Evolutionary conservation across 2,888 invertebrate genomes (phyloP).

Genomic region (Hylaea fasciaria): DNA sequence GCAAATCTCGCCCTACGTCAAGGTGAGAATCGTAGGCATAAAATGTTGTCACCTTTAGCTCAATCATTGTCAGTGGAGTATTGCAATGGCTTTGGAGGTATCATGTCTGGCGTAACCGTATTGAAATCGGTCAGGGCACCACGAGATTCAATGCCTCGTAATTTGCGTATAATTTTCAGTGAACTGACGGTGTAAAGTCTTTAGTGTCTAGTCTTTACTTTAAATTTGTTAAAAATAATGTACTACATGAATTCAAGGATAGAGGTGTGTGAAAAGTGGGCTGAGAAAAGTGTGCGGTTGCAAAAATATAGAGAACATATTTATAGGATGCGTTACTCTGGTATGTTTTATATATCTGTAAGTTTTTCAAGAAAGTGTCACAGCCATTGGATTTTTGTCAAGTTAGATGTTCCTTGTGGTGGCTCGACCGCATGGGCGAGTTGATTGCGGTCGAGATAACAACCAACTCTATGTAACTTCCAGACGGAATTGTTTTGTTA

Average conservation of each 20-base stretch:
- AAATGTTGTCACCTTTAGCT: constrained; percentile 22
- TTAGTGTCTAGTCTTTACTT: constrained; percentile 19
- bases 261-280: constrained; percentile 57
- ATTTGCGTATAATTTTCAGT: constrained; percentile 52
- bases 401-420: too few relatives aligned
- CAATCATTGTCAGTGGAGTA: constrained; percentile 36
- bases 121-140: constrained; percentile 42
- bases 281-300: constrained; percentile 42
- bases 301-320: constrained; percentile 37
- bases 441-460: too few relatives aligned
- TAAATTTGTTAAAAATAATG: constrained; percentile 10
- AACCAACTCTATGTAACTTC: too few relatives aligned
- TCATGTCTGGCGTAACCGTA: constrained; percentile 49
- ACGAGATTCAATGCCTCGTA: constrained; percentile 47
- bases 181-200: constrained; percentile 33
- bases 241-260: constrained; percentile 40
- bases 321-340: constrained; percentile 38
- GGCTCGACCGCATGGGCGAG: too few relatives aligned
- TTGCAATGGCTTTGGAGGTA: constrained; percentile 41
- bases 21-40: constrained; percentile 15
- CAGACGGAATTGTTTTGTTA: too few relatives aligned
- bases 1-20: constrained; percentile 20
- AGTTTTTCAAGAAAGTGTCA: too few relatives aligned
- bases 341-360: constrained; percentile 35
- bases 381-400: too few relatives aligned